These are phyloP conservation scores for Caenorhabditis panamensis DNA, from an alignment of 2,888 invertebrate genomes.

Conservation along the genomic window DNA sequence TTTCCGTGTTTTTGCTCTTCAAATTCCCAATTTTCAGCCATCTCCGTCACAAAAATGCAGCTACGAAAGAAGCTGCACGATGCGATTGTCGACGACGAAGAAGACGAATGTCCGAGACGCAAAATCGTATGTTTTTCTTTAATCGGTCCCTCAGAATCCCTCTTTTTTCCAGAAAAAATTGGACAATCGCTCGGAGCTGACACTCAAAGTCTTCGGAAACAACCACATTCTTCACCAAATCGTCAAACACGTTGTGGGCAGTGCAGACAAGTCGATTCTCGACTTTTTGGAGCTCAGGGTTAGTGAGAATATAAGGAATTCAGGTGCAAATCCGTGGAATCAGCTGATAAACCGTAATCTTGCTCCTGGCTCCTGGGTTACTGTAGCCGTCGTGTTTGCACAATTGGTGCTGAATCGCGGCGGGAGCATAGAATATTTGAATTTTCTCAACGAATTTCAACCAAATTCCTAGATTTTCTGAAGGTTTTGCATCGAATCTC, in stretches of 20 bases:
- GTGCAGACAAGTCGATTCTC: conserved; percentile 23
- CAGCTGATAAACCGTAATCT: too few species aligned
- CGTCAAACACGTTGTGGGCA: conserved; percentile 10
- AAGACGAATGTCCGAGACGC: conserved; percentile 36
- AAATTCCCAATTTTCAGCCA: too few species aligned
- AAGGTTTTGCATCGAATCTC: not conserved
- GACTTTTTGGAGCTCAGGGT: conserved; percentile 31
- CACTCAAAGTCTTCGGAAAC: conserved; percentile 34
- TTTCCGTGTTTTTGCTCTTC: too few species aligned
- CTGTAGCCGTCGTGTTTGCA: too few species aligned
- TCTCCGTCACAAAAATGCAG: conserved; percentile 17
- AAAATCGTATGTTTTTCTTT: conserved; percentile 31
- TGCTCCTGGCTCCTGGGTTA: too few species aligned
- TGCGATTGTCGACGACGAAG: conserved; percentile 38
- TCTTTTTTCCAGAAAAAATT: conserved; percentile 38
- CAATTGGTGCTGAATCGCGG: too few species aligned
- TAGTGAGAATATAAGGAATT: not conserved
- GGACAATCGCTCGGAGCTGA: conserved; percentile 7
- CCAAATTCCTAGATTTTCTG: too few species aligned
- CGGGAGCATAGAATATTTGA: too few species aligned
- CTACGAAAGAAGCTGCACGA: conserved; percentile 53
- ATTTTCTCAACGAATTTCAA: too few species aligned
- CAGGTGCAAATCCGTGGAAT: conserved; percentile 2
- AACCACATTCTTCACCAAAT: conserved; percentile 18
- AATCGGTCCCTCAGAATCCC: not conserved